Evolutionary conservation across 2,113 vertebrate genomes (phyloP), one percentile per base, ranked within the genome.

Genomic region (Cygnus buccinator): DNA sequence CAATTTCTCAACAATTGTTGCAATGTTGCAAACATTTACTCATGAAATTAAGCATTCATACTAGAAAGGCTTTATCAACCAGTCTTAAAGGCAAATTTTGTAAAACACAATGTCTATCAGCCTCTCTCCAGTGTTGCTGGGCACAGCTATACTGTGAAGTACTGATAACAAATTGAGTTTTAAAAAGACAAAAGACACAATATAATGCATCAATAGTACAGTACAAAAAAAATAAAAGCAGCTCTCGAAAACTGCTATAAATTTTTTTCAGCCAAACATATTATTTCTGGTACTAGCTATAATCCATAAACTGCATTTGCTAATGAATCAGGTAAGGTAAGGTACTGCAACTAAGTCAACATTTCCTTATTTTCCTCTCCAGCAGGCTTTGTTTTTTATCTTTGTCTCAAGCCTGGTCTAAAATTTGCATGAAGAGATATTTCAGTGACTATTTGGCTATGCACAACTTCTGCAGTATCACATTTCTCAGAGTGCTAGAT

Each of bases 341-440:
- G 46, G 80, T 58, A 59, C 31, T 78, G 73, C 73, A 52, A 43
- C 0, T 55, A 59, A 95, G 5, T 35, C 57, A 89, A 33, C 52
- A 57, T 65, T 83, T 70, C 78, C 88, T 87, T 76, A 0, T 86
- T 90, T 94, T 86, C 41, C 52, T 59, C 79, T 90, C 72, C 72
- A 91, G 65, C 54, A 41, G 89, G 72, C 54, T 84, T 81, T 86
- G 66, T 77, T 57, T 97, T 95, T 95, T 82, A 68, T 86, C 54
- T 59, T 78, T 74, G 83, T 87, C 91, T 94, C 71, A 88, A 89
- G 61, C 68, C 75, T 67, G 52, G 54, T 68, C 67, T 93, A 81
- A 80, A 70, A 84, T 94, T 81, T 94, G 75, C 94, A 93, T 80
- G 74, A 70, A 80, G 95, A 87, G 93, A 84, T 39, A 90, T 91